phyloP scores from a whole-genome alignment of 2,888 invertebrate species.

The Caenorhabditis sp. region DNA sequence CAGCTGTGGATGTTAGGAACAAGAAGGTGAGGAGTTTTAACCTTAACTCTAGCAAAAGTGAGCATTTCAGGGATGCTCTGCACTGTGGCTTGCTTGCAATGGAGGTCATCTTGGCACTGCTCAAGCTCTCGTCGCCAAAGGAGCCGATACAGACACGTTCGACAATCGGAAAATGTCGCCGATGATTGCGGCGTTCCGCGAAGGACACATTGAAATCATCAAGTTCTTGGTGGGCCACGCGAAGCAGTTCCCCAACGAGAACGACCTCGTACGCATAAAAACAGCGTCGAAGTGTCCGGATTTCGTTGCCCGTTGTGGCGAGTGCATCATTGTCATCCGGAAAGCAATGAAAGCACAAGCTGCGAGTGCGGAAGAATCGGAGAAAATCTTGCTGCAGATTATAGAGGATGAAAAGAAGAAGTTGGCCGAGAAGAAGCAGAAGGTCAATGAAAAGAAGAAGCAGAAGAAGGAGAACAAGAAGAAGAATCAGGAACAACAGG shows the following conservation, averaged over 20 bases:
- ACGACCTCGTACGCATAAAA: constrained; percentile 94
- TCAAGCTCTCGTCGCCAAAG: constrained; percentile 91
- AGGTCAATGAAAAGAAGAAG: constrained; percentile 95
- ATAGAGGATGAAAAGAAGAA: constrained; percentile 67
- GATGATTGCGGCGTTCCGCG: constrained; percentile 98
- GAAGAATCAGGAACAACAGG: constrained; percentile 20
- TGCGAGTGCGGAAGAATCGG: constrained; percentile 82
- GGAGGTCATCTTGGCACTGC: constrained; percentile 97
- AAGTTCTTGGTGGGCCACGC: constrained; percentile 99
- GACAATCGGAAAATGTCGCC: constrained; percentile 98
- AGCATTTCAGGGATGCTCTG: constrained; percentile 89
- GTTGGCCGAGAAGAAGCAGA: constrained; percentile 70
- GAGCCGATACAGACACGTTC: constrained; percentile 96
- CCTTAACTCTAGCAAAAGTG: too few relatives aligned
- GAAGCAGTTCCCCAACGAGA: constrained; percentile 97
- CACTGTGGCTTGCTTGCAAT: constrained; percentile 90
- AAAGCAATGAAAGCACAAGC: constrained; percentile 97
- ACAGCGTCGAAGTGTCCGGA: constrained; percentile 86
- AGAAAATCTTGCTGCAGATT: constrained; percentile 51
- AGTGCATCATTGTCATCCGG: constrained; percentile 95
- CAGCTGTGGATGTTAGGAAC: constrained; percentile 95
- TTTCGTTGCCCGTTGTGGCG: constrained; percentile 92
- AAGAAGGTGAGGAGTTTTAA: constrained; percentile 87
- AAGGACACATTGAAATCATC: constrained; percentile 96
- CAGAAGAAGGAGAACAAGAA: constrained; percentile 88